Conservation (phyloP, 2,888 invertebrate species). For the Agonopterix alstromeriana region DNA sequence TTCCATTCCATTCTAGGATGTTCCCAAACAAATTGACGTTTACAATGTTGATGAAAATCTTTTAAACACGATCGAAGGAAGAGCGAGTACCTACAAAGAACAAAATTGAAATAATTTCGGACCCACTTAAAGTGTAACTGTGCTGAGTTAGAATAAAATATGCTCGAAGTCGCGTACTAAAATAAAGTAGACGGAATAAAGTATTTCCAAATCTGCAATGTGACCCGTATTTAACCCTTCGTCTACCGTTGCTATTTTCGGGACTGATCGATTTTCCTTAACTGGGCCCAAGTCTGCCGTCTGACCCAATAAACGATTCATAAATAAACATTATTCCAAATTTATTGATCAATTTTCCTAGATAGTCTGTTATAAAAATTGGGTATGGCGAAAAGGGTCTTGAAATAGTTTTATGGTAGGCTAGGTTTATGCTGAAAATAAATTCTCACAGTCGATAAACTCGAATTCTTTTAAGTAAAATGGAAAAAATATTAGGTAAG, state of each 20-base stretch:
- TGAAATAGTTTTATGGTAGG: neutral
- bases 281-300: conserved; percentile 12
- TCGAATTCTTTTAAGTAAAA: no score
- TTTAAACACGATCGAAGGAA: no score
- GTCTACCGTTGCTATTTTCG: conserved; percentile 16
- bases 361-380: neutral
- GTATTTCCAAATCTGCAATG: neutral
- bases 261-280: conserved; percentile 21
- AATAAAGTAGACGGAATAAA: neutral
- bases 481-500: no score
- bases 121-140: no score
- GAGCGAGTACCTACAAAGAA: no score
- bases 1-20: no score
- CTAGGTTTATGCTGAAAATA: neutral
- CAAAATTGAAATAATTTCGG: no score
- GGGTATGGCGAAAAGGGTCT: neutral
- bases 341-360: neutral
- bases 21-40: no score
- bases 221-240: neutral
- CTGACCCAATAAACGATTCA: conserved; percentile 21
- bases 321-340: conserved; percentile 1
- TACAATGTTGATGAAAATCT: no score
- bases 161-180: no score
- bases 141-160: no score
- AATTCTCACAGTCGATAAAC: neutral